Conservation (phyloP, 1,140 invertebrate genomes). For the Wiebesia pumilae region DNA sequence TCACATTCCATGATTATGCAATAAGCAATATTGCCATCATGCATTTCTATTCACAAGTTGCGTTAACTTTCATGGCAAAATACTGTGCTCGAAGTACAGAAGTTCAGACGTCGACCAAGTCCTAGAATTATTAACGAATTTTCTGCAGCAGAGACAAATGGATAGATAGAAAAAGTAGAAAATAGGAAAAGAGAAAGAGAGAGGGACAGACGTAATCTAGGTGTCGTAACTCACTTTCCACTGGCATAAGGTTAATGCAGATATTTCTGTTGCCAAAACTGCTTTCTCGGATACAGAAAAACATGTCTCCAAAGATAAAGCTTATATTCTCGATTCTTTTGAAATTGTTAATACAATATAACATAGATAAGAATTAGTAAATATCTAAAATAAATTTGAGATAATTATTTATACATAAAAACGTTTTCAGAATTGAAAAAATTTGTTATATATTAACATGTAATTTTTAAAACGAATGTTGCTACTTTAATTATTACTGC, state of each 20-base stretch:
- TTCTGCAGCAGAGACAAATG: background rate
- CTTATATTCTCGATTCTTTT: background rate
- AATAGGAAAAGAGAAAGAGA: background rate
- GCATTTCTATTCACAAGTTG: conserved; percentile 30
- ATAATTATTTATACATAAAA: conserved; percentile 7
- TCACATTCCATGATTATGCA: conserved; percentile 3
- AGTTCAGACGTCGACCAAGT: conserved; percentile 34
- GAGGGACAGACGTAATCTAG: conserved; percentile 1
- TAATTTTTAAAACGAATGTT: background rate
- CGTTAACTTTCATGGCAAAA: conserved; percentile 23
- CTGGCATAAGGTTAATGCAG: conserved; percentile 42
- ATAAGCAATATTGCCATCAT: conserved; percentile 31
- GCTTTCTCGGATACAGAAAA: background rate
- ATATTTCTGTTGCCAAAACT: conserved; percentile 49
- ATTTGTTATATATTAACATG: background rate
- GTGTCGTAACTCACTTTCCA: conserved; percentile 40
- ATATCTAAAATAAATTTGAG: background rate
- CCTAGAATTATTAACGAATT: conserved; percentile 44
- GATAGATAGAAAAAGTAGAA: background rate
- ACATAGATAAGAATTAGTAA: background rate
- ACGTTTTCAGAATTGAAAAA: background rate
- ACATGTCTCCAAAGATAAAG: background rate
- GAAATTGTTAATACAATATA: background rate
- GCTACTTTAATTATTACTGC: too few relatives aligned
- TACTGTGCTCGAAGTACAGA: conserved; percentile 18